These are phyloP conservation scores for Pitangus sulphuratus DNA, from an alignment of 2,797 vertebrate species.

Conservation along the genomic window DNA sequence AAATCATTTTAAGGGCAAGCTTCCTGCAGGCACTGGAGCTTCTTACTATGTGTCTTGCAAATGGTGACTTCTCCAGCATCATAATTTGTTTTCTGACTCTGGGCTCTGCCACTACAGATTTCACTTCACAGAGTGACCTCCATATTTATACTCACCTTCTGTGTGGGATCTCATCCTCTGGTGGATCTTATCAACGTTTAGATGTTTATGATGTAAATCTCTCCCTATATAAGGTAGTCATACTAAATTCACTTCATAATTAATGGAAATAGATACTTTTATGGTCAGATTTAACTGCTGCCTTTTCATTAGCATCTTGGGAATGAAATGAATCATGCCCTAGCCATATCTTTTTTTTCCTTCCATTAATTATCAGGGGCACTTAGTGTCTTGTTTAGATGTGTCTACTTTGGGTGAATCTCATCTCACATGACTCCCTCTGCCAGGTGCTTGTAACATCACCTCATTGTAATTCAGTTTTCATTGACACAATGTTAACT, in stretches of 20 bases:
- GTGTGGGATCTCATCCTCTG: background rate
- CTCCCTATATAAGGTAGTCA: background rate
- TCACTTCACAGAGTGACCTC: background rate
- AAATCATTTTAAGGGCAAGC: background rate
- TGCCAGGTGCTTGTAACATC: background rate
- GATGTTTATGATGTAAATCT: background rate
- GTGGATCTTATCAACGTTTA: background rate
- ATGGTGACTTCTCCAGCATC: background rate
- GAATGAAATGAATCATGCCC: background rate
- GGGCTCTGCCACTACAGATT: background rate
- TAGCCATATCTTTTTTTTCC: background rate
- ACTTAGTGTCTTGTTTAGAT: background rate
- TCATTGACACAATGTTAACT: background rate
- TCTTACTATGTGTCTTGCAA: background rate
- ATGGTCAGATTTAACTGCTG: background rate
- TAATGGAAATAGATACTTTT: background rate
- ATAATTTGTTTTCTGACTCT: background rate
- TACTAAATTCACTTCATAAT: background rate
- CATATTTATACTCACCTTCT: background rate
- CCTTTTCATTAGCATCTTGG: background rate
- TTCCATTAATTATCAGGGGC: background rate
- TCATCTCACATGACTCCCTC: background rate
- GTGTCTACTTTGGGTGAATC: background rate
- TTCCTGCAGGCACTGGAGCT: background rate
- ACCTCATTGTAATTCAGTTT: background rate